Base-by-base conservation (phyloP, 2,888 invertebrate genomes). In the Trissolcus japonicus region DNA sequence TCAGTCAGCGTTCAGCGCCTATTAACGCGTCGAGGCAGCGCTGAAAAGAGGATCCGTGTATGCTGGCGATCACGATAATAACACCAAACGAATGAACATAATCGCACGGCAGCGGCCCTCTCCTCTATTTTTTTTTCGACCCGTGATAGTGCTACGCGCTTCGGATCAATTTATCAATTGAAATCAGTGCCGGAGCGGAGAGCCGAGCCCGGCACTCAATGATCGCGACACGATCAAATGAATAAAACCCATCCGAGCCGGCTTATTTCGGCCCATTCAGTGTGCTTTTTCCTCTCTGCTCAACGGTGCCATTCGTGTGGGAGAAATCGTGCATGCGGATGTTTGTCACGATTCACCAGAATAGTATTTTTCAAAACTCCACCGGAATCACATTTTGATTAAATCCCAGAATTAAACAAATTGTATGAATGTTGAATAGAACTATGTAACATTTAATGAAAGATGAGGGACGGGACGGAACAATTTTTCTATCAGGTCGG, bases 1-100 rank as follows among this genome's bases (percentile, higher is more conserved):
- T 89, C 89, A 87, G 85, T 80, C 86, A 83, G 85, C 89, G 88
- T 88, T 88, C 86, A 85, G 83, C 88, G 84, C 86, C 87, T 87
- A 88, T 88, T 88, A 88, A 87, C 86, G 82, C 80, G 60, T 43
- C 67, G 67, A 46, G 53, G 57, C 43, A 53, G 35, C 50, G 65
- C 51, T 60, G 13, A 66, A 67, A 74, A 67, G 74, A 62, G 67
- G 72, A 77, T 67, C 59, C 62, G 53, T 73, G 51, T 13, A 67
- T 72, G 57, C 43, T 59, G 76, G 54, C 60, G 76, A 69, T 71
- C 43, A 73, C 53, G 63, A 72, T 71, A 69, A 77, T 63, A 77
- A 75, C 53, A 63, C 65, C 50, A 55, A 63, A 73, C 68, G 48
- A 72, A 72, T 68, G 76, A 75, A 80, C 74, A 76, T 66, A 74